phyloP scores from a whole-genome alignment of 2,797 vertebrate genomes.

The Petrocephalus schoutedeni region DNA sequence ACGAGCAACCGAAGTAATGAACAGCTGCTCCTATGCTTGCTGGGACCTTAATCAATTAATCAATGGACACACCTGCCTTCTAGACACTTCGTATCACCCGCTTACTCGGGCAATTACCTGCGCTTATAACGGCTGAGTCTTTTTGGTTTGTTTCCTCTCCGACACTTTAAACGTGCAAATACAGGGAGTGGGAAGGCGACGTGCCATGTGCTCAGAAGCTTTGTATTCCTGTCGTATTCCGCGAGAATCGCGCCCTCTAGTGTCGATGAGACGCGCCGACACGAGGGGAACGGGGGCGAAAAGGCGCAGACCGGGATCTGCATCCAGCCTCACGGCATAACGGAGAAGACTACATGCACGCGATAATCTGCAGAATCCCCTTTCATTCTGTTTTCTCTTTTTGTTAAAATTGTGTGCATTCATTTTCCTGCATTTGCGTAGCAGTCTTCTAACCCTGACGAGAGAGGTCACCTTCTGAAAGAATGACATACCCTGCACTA shows the following conservation, averaged over 20 bases:
- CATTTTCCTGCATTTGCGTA: not conserved
- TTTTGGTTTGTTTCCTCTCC: too few relatives aligned
- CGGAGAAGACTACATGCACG: not conserved
- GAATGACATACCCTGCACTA: not conserved
- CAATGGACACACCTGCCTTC: not conserved
- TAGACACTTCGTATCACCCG: not conserved
- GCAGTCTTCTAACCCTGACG: not conserved
- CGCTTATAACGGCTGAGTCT: not conserved
- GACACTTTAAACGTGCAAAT: too few relatives aligned
- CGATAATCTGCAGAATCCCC: not conserved
- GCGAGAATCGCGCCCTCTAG: not conserved
- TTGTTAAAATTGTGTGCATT: not conserved
- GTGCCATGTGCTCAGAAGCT: too few relatives aligned
- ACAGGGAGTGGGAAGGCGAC: too few relatives aligned
- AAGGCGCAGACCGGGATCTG: not conserved
- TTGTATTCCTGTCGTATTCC: not conserved
- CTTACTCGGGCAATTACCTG: not conserved
- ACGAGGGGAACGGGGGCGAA: not conserved
- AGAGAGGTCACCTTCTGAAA: not conserved
- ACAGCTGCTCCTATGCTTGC: not conserved
- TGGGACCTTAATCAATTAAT: not conserved
- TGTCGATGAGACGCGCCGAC: not conserved
- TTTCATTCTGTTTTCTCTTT: not conserved
- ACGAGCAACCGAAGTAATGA: not conserved
- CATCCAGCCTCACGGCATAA: not conserved